phyloP scores from a whole-genome alignment of 2,888 invertebrate species.

The Priocnemis perturbator region DNA sequence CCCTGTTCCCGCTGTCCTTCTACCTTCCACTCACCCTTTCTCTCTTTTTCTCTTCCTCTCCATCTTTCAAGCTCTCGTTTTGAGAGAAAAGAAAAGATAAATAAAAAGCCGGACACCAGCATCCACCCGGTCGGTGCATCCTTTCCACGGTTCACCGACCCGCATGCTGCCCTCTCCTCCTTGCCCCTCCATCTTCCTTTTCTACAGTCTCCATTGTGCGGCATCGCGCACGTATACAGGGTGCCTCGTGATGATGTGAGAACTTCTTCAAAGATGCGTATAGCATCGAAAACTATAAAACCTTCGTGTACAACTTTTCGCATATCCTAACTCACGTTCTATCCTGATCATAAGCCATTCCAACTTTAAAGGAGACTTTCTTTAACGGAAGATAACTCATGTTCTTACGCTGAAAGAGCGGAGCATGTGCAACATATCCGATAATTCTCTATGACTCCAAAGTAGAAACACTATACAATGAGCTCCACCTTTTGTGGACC shows the following conservation, averaged over 20 bases:
- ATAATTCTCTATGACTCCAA: too few relatives aligned
- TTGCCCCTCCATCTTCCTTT: conserved; percentile 1
- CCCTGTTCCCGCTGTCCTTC: too few relatives aligned
- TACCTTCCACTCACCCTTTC: not conserved
- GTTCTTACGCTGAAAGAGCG: too few relatives aligned
- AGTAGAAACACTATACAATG: too few relatives aligned
- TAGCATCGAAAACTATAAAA: not conserved
- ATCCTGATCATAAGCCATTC: too few relatives aligned
- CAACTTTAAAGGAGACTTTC: too few relatives aligned
- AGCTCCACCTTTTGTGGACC: too few relatives aligned
- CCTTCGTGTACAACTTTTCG: too few relatives aligned
- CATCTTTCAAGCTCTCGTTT: not conserved
- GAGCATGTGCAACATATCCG: too few relatives aligned
- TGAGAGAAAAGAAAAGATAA: conserved; percentile 34
- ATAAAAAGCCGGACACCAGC: conserved; percentile 32
- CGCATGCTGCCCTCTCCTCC: conserved; percentile 37
- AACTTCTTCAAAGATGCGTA: conserved; percentile 11
- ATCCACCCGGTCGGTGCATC: conserved; percentile 44
- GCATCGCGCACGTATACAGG: not conserved
- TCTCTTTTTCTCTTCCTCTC: not conserved
- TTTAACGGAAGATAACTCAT: too few relatives aligned
- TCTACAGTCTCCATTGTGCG: not conserved
- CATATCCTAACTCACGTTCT: too few relatives aligned
- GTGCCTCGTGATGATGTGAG: not conserved
- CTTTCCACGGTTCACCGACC: conserved; percentile 59